Evolutionary conservation across 2,113 vertebrate species (phyloP).

Genomic region (Xenopus laevis): DNA sequence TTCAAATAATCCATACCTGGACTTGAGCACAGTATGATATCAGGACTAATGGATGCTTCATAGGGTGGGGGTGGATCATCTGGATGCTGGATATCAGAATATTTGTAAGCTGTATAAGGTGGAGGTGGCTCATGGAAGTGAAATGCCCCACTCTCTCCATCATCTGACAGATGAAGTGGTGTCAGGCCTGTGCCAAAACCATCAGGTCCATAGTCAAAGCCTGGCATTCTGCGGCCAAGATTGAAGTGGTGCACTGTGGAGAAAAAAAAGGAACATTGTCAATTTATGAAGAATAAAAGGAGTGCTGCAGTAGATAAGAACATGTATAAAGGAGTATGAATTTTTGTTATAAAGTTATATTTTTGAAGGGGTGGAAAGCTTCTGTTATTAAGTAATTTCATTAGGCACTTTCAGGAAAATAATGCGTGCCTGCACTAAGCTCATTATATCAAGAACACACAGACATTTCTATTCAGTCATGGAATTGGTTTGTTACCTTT

Average conservation of each 20-base stretch:
- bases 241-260: conserved; percentile 94
- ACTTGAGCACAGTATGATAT: conserved; percentile 81
- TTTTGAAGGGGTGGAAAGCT: too few species aligned
- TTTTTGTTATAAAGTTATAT: too few species aligned
- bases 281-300: too few species aligned
- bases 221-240: conserved; percentile 90
- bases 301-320: neutral
- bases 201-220: conserved; percentile 92
- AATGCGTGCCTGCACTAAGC: too few species aligned
- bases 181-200: conserved; percentile 93
- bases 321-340: too few species aligned
- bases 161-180: conserved; percentile 92
- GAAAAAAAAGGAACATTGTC: neutral
- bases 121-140: conserved; percentile 96
- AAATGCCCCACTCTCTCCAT: conserved; percentile 92
- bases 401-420: too few species aligned
- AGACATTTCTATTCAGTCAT: neutral
- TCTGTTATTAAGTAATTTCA: too few species aligned
- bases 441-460: too few species aligned
- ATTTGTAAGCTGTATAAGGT: conserved; percentile 94
- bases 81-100: conserved; percentile 88
- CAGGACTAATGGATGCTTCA: conserved; percentile 90
- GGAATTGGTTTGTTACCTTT: too few species aligned
- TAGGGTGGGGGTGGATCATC: conserved; percentile 95
- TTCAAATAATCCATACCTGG: conserved; percentile 64